Base-by-base conservation (phyloP, 2,797 vertebrate species). In the Acanthiza pusilla region DNA sequence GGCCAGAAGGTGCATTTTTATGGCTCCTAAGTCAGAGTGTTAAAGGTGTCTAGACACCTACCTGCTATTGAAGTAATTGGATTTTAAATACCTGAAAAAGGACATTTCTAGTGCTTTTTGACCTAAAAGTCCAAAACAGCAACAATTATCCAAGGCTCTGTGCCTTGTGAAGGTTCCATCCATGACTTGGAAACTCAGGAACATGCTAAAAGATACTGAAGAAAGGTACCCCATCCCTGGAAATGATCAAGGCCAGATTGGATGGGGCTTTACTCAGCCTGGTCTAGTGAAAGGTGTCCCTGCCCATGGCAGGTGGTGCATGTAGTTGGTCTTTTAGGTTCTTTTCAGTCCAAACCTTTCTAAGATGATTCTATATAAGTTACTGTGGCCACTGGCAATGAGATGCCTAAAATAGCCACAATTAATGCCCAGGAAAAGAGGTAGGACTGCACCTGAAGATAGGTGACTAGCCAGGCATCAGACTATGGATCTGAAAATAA, bases 281-380 rank as follows among this genome's bases (percentile, higher is more conserved):
- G 20, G 36, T 57, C 3, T 29, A 21, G 22, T 13, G 27, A 27
- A 55, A 62, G 7, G 4, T 42, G 36, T 20, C 5, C 17, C 34
- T 61, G 10, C 1, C 18, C 22, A 3, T 13, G 9, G 18, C 50
- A 50, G 22, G 7, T 18, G 4, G 5, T 42, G 42, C 13, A 42
- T 55, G 22, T 6, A 16, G 7, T 2, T 22, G 7, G 9, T 29
- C 13, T 14, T 68, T 21, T 48, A n/a, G 9, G 27, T 21, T 5
- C 16, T 11, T n/a, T 62, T 15, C 8, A 30, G 29, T 36, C 12
- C 57, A 38, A 50, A 43, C 10, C 0, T 0, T 45, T 57, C 23
- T 45, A 2, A 2, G 3, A 17, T 10, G 8, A 13, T 30, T 63
- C 20, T 25, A 1, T n/a, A 8, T 30, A 48, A 43, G 8, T 9